Evolutionary conservation across 2,888 invertebrate genomes (phyloP).

Genomic region (Aromia moschata): DNA sequence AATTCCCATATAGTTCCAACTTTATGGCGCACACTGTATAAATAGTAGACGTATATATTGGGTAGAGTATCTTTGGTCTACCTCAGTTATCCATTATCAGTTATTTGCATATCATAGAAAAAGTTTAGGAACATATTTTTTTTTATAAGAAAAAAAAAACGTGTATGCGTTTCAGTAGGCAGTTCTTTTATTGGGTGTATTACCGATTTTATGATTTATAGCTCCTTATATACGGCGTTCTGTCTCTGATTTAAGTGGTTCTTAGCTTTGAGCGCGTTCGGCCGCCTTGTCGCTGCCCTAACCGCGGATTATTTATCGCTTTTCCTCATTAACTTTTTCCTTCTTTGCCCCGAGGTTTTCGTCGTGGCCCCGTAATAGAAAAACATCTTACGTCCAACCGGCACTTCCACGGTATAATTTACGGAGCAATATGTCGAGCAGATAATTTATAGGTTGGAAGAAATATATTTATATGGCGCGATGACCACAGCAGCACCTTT

Average conservation of each 20-base stretch:
- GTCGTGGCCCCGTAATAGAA: slow-evolving; percentile 3
- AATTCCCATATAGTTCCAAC: too few relatives aligned
- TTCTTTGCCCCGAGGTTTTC: slow-evolving; percentile 8
- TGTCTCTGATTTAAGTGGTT: slow-evolving; percentile 11
- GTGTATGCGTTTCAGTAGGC: too few relatives aligned
- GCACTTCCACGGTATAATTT: slow-evolving; percentile 1
- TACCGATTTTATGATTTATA: slow-evolving; percentile 15
- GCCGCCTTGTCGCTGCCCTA: slow-evolving; percentile 7
- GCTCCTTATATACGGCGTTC: slow-evolving; percentile 1
- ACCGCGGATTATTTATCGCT: slow-evolving; percentile 17
- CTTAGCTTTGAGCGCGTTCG: slow-evolving; percentile 10
- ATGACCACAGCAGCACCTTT: slow-evolving; percentile 11
- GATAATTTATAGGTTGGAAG: background rate
- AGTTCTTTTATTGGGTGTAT: too few relatives aligned
- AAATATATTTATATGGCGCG: slow-evolving; percentile 3
- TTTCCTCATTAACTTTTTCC: slow-evolving; percentile 19
- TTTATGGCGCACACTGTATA: too few relatives aligned
- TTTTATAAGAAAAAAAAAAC: too few relatives aligned
- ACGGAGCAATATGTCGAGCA: slow-evolving; percentile 4
- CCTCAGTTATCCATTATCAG: too few relatives aligned
- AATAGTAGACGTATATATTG: too few relatives aligned
- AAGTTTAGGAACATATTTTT: too few relatives aligned
- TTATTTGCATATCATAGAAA: too few relatives aligned
- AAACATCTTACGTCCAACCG: background rate
- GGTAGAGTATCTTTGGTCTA: too few relatives aligned